Conservation (phyloP, 2,113 vertebrate species). For the Xyliphius kryptos region DNA sequence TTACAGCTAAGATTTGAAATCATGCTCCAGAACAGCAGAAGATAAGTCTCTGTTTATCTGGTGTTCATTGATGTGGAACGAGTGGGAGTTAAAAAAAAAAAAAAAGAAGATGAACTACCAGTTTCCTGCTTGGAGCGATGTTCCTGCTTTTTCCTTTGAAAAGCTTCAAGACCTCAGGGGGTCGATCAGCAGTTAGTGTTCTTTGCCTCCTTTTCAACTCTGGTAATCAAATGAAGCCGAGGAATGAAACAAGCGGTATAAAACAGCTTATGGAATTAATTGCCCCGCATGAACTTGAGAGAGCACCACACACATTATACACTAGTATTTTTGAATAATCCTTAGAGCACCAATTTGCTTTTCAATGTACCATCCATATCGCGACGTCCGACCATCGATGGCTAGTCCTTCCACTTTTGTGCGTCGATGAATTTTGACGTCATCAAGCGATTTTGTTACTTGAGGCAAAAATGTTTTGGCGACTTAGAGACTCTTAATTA, state of each 20-base stretch:
- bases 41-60: slow-evolving; percentile 22
- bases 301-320: neutral
- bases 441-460: too few relatives aligned
- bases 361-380: too few relatives aligned
- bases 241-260: neutral
- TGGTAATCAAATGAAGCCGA: slow-evolving; percentile 5
- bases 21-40: neutral
- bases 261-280: slow-evolving; percentile 4
- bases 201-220: slow-evolving; percentile 1
- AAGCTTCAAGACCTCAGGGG: slow-evolving; percentile 3
- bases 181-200: neutral
- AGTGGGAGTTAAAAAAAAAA: slow-evolving; percentile 14
- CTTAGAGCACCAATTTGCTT: too few relatives aligned
- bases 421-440: too few relatives aligned
- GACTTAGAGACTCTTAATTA: too few relatives aligned
- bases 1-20: slow-evolving; percentile 2
- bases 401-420: too few relatives aligned
- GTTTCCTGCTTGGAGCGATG: slow-evolving; percentile 2
- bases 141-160: slow-evolving; percentile 10
- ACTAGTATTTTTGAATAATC: too few relatives aligned
- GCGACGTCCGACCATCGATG: too few relatives aligned
- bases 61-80: slow-evolving; percentile 9
- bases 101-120: neutral
- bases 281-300: neutral
- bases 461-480: too few relatives aligned